Base-by-base conservation (phyloP, 2,888 invertebrate genomes). In the Polylopha cassiicola region DNA sequence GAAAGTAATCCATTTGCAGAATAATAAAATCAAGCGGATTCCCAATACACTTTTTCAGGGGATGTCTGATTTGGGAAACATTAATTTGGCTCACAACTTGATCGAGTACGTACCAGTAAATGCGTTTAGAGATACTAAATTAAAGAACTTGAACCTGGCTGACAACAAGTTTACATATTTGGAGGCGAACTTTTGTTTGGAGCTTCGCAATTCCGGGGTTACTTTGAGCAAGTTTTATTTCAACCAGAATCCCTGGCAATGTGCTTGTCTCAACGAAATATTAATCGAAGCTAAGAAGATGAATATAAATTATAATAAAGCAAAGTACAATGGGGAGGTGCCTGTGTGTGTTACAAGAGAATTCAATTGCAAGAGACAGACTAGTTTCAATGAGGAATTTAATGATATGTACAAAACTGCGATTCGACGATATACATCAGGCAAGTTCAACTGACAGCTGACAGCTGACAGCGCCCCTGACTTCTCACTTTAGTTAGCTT, bases 161-260 rank as follows among this genome's bases (percentile, higher is more conserved):
- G 57, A 57, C 20, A 82, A 84, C 38, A 70, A 51, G 43, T 65
- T 82, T 13, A 73, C 75, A 1, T 82, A 72, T 55, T 58, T 84
- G 15, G 53, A 58, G 9, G 68, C 72, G 17, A 81, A 82, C 44
- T 84, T 84, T 50, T 71, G 67, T 31, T 54, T 77, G 14, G 77
- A 79, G 23, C 47, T 81, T 1, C 64, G 48, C 27, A 78, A 77
- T 46, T 70, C 68, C 2, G 77, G 79, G 0, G 69, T 61, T 0
- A 55, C 26, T 10, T 43, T 82, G 14, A 61, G 50, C 2, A 76
- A 75, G 43, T 75, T 82, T 37, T 68, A 64, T 37, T 75, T 82
- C 15, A 68, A 77, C 9, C 67, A 73, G n/a, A 84, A 82, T 39
- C 81, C 80, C 2, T 82, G 79, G 78, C 80, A 81, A 37, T 84